Percentiles rank a stretch among this genome's conserved stretches.
Evolutionary conservation across 2,113 vertebrate genomes (phyloP).

Genomic region (Otocyon megalotis): DNA sequence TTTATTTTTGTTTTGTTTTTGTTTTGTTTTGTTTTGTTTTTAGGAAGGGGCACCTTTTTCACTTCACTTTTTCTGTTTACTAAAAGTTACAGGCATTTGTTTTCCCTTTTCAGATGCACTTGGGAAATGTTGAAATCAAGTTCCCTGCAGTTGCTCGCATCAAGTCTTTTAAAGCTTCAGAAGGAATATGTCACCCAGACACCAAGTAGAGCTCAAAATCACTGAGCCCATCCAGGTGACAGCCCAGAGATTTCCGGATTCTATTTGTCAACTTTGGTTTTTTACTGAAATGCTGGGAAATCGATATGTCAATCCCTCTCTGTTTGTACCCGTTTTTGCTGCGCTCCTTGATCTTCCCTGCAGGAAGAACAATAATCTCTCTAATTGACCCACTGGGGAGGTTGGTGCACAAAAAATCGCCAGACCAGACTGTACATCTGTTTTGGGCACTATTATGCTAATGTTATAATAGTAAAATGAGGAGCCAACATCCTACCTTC

Average conservation of each 20-base stretch:
- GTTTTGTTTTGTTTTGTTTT: neutral
- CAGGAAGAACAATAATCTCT: slow-evolving; percentile 99
- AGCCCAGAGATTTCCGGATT: slow-evolving; percentile 82
- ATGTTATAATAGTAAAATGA: slow-evolving; percentile 87
- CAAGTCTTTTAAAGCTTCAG: slow-evolving; percentile 41
- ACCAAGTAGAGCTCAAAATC: slow-evolving; percentile 64
- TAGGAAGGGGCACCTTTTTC: neutral
- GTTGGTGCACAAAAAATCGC: slow-evolving; percentile 90
- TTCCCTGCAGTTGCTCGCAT: neutral
- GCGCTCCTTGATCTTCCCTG: slow-evolving; percentile 95
- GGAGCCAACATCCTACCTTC: slow-evolving; percentile 68
- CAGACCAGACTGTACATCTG: slow-evolving; percentile 94
- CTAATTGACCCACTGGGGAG: slow-evolving; percentile 99
- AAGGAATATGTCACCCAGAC: slow-evolving; percentile 65
- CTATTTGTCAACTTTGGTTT: slow-evolving; percentile 86
- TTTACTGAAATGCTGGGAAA: slow-evolving; percentile 90
- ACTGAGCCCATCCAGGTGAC: slow-evolving; percentile 69
- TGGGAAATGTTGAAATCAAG: neutral
- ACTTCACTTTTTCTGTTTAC: slow-evolving; percentile 25
- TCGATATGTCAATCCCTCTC: slow-evolving; percentile 96
- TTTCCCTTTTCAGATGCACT: slow-evolving; percentile 49
- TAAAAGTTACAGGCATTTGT: slow-evolving; percentile 34
- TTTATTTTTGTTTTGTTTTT: neutral
- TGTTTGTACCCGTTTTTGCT: slow-evolving; percentile 93
- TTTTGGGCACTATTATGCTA: slow-evolving; percentile 92